Evolutionary conservation across 2,797 vertebrate species (phyloP).

Genomic region (Brachyrhaphis roseni): DNA sequence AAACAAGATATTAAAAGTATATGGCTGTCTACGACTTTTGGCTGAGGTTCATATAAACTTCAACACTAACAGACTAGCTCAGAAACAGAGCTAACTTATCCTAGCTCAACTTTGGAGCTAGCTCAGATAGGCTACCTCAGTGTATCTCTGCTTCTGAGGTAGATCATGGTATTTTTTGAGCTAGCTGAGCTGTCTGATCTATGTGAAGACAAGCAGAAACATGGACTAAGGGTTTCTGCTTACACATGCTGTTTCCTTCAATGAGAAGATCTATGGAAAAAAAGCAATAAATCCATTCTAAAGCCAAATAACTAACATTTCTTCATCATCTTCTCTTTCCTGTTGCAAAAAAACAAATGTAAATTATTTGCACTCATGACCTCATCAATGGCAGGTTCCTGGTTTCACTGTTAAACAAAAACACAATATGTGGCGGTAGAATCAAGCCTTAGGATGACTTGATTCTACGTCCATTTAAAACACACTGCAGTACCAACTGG

Average conservation of each 20-base stretch:
- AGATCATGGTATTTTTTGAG: too few relatives aligned
- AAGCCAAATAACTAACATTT: background rate
- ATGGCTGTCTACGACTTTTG: background rate
- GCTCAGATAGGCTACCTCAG: too few relatives aligned
- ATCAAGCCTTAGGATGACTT: slow-evolving; percentile 64
- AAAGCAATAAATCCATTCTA: background rate
- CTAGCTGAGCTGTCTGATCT: background rate
- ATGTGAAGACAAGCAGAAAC: background rate
- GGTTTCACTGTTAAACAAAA: slow-evolving; percentile 9
- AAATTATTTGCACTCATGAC: background rate
- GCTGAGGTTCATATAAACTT: background rate
- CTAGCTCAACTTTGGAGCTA: too few relatives aligned
- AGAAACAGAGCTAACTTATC: too few relatives aligned
- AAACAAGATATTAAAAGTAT: background rate
- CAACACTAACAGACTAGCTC: background rate
- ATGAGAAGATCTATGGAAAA: background rate
- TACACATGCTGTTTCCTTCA: background rate
- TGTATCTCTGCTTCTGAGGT: too few relatives aligned
- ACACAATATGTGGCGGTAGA: slow-evolving; percentile 44
- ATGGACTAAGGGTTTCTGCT: background rate
- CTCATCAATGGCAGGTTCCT: slow-evolving; percentile 21
- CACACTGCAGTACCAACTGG: slow-evolving; percentile 58
- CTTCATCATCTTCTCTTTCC: background rate
- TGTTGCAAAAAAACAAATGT: too few relatives aligned
- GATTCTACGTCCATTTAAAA: slow-evolving; percentile 52